Evolutionary conservation across 2,888 invertebrate genomes (phyloP).

Genomic region (Sialis lutaria): DNA sequence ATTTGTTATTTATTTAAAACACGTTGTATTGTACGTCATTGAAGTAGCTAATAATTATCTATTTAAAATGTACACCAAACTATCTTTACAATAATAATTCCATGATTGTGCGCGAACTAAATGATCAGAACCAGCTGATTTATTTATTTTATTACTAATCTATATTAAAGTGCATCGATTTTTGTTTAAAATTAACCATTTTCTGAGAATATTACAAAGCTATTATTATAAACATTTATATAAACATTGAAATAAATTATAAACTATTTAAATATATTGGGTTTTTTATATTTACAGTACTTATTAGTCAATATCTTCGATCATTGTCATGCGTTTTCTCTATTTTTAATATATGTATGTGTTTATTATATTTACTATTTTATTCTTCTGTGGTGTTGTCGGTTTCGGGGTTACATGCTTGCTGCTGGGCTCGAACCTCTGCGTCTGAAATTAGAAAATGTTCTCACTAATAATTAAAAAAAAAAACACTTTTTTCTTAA

Average conservation of each 20-base stretch:
- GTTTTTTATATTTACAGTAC: not conserved
- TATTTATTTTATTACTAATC: not conserved
- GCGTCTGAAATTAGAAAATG: constrained; percentile 5
- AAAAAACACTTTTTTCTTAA: too few relatives aligned
- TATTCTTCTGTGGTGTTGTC: not conserved
- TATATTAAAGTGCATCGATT: not conserved
- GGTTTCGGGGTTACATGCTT: not conserved
- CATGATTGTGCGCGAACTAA: not conserved
- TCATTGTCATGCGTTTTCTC: too few relatives aligned
- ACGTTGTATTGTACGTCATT: too few relatives aligned
- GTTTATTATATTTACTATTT: not conserved
- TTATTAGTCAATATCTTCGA: too few relatives aligned
- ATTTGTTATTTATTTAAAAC: not conserved
- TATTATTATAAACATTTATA: not conserved
- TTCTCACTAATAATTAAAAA: too few relatives aligned
- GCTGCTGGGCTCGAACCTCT: constrained; percentile 5
- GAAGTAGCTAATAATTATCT: too few relatives aligned
- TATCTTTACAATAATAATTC: too few relatives aligned
- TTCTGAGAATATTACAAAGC: not conserved
- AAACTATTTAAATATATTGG: not conserved
- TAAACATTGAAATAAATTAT: not conserved
- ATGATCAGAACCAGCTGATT: constrained; percentile 5
- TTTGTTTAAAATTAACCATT: too few relatives aligned
- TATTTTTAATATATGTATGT: too few relatives aligned
- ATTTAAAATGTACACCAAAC: too few relatives aligned